Base-by-base conservation (phyloP, 2,113 vertebrate species). In the Trematomus loennbergii region DNA sequence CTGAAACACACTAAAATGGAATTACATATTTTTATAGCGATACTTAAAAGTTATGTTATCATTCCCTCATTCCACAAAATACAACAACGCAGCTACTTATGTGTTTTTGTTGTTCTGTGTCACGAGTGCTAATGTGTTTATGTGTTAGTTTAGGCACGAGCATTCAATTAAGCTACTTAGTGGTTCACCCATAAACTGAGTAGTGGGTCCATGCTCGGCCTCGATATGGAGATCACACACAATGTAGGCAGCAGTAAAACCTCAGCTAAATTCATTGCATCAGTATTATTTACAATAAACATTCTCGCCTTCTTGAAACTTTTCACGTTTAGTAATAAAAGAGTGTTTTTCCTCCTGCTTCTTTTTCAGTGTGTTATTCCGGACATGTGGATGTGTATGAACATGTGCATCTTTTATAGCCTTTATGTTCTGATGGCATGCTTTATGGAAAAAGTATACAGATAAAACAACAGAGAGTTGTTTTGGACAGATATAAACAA, bases 131-230 rank as follows among this genome's bases (percentile, higher is more conserved):
- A 70, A 81, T 78, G 72, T 72, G 68, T 75, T 80, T 61, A 61
- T 81, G n/a, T 79, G 71, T 59, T 36, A 52, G 66, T 64, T 72
- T 57, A 77, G 61, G 49, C 73, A 81, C 18, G 46, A 87, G 67
- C 59, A 66, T 82, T 69, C 67, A 82, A 88, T 88, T 88, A 86
- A 76, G 75, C 29, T 49, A 55, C 54, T 89, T 83, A 81, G 78
- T 72, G 60, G 65, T 63, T 90, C 46, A 65, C 52, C 86, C 78
- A 72, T 87, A 79, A 89, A 88, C 64, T 20, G 36, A 58, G 18
- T 46, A 36, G 58, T 79, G 4, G 58, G 40, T 40, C 25, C 46
- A 61, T 22, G 43, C 62, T 60, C 29, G 79, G 79, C 64, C 57
- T 78, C 53, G 71, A 82, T 61, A 50, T 50, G 36, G 61, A 81